Percentiles rank a stretch among this genome's conserved stretches.
phyloP scores from a whole-genome alignment of 2,888 invertebrate species.

The Plagodis pulveraria region DNA sequence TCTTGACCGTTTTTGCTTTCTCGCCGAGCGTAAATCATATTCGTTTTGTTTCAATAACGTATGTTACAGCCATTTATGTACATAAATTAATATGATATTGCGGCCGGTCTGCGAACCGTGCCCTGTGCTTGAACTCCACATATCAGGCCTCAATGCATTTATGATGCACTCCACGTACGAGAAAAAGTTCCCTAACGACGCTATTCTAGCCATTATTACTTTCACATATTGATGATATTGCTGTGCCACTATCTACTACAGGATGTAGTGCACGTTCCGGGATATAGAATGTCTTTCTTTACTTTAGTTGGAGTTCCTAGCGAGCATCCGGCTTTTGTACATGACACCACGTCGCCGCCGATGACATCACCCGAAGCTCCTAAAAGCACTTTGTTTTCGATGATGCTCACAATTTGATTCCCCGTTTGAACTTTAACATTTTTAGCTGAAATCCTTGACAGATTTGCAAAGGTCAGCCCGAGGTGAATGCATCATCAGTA shows the following conservation, averaged over 20 bases:
- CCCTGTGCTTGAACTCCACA: constrained; percentile 14
- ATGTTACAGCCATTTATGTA: constrained; percentile 19
- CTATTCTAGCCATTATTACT: constrained; percentile 30
- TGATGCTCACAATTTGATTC: constrained; percentile 23
- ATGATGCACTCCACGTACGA: constrained; percentile 30
- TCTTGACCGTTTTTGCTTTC: constrained; percentile 23
- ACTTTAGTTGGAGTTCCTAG: constrained; percentile 24
- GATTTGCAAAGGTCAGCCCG: constrained; percentile 43
- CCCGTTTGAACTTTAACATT: constrained; percentile 56
- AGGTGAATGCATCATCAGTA: constrained; percentile 40
- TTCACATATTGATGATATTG: constrained; percentile 27
- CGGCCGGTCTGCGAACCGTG: constrained; percentile 9
- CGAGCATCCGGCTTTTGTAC: constrained; percentile 30
- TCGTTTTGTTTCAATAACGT: constrained; percentile 28
- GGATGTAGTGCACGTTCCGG: constrained; percentile 16
- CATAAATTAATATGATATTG: constrained; percentile 25
- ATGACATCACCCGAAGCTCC: constrained; percentile 57
- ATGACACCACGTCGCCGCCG: constrained; percentile 35
- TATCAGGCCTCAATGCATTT: constrained; percentile 29
- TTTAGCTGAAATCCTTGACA: constrained; percentile 47
- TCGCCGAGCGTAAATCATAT: constrained; percentile 23
- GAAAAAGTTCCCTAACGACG: constrained; percentile 27
- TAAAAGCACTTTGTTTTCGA: constrained; percentile 35
- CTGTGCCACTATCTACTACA: constrained; percentile 17
- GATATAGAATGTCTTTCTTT: constrained; percentile 22